Conservation (phyloP, 2,888 invertebrate species). For the Plebejus melissa region DNA sequence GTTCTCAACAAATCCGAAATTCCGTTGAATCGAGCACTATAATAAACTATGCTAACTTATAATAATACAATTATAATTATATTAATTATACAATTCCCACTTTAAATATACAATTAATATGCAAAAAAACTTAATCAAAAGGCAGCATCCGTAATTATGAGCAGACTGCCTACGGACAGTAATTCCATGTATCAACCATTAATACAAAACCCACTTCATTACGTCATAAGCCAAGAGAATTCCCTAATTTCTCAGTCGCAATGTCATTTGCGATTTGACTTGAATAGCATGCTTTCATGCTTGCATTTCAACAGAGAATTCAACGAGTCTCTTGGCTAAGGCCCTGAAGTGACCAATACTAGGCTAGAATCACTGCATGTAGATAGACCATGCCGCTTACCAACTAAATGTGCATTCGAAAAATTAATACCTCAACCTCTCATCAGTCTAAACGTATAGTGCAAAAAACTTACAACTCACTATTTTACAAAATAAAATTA, state of each 20-base stretch:
- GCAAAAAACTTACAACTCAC: conserved; percentile 27
- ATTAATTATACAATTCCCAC: conserved; percentile 36
- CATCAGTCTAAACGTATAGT: conserved; percentile 25
- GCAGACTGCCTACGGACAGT: conserved; percentile 1
- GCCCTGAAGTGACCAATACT: neutral
- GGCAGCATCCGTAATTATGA: conserved; percentile 35
- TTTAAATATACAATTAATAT: conserved; percentile 49
- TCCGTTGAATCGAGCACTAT: neutral
- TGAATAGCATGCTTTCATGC: too few relatives aligned
- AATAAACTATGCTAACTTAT: conserved; percentile 6
- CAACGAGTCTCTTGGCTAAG: neutral
- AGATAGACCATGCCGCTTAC: conserved; percentile 1
- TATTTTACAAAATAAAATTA: conserved; percentile 22
- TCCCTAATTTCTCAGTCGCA: neutral
- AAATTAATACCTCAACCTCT: conserved; percentile 13
- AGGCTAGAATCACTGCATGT: neutral
- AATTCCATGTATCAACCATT: neutral
- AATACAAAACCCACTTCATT: neutral
- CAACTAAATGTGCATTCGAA: conserved; percentile 14
- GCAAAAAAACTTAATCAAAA: conserved; percentile 48
- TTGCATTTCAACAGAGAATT: neutral
- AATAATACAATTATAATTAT: neutral
- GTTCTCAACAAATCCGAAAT: neutral
- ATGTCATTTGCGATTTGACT: neutral
- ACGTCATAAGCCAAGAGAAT: neutral